Evolutionary conservation across 35 echinoderm and acorn worm species (phyloP).

Genomic region (Antedon bifida): DNA sequence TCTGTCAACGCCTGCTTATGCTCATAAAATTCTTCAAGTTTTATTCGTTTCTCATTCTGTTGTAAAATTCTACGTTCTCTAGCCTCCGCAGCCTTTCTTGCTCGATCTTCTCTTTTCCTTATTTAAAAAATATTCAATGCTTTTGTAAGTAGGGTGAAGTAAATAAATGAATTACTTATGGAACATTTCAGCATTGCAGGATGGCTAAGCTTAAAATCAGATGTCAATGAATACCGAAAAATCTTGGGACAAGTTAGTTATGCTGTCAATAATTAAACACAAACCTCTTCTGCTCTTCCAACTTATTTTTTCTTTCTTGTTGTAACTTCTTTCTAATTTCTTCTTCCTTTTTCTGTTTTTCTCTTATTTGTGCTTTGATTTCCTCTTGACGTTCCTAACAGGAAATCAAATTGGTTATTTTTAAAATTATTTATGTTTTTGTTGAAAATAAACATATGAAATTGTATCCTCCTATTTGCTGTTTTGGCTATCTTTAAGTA

Average conservation of each 20-base stretch:
- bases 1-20: constrained; percentile 12
- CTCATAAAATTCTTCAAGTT: constrained; percentile 11
- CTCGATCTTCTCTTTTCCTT: constrained; percentile 7
- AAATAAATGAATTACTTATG: too few relatives aligned
- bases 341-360: not conserved
- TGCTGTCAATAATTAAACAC: not conserved
- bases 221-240: too few relatives aligned
- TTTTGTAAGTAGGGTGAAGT: too few relatives aligned
- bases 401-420: not conserved
- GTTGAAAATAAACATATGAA: too few relatives aligned
- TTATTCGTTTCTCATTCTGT: not conserved
- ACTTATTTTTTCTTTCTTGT: not conserved
- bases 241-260: too few relatives aligned
- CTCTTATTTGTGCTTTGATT: not conserved
- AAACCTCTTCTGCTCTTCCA: not conserved
- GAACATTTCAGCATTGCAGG: too few relatives aligned
- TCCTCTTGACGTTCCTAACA: not conserved
- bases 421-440: too few relatives aligned
- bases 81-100: not conserved
- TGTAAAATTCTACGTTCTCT: not conserved
- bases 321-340: not conserved
- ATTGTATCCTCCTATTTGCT: too few relatives aligned
- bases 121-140: not conserved
- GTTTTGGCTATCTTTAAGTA: too few relatives aligned
- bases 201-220: too few relatives aligned